Conservation (phyloP, 2,113 vertebrate genomes). For the Rallus limicola region DNA sequence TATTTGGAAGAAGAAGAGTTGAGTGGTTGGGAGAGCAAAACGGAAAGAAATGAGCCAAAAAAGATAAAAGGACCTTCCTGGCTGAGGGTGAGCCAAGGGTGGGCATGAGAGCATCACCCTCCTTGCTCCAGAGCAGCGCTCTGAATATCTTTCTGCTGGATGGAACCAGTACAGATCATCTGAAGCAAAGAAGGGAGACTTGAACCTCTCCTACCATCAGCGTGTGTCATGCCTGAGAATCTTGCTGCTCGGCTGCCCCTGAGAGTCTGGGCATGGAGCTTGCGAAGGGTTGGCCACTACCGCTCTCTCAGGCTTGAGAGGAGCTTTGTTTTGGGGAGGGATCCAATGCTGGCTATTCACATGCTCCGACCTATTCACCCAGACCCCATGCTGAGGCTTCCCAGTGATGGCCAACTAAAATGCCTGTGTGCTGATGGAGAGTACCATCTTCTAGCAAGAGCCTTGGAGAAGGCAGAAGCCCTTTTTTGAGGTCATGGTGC, state of each 20-base stretch:
- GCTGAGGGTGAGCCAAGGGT: neutral
- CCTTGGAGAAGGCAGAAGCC: neutral
- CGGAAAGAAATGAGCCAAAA: neutral
- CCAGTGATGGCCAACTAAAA: neutral
- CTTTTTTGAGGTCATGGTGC: neutral
- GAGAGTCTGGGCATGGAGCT: neutral
- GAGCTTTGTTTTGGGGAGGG: neutral
- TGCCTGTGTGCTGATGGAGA: neutral
- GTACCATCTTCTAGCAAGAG: neutral
- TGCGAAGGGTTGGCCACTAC: neutral
- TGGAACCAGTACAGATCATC: neutral
- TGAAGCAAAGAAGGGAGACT: neutral
- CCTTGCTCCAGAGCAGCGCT: neutral
- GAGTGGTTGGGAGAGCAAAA: neutral
- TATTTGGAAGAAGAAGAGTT: slow-evolving; percentile 21
- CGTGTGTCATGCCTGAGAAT: neutral
- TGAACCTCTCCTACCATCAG: neutral
- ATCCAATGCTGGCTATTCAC: neutral
- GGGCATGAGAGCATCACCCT: neutral
- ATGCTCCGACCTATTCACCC: neutral
- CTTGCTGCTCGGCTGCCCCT: neutral
- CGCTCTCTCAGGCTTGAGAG: neutral
- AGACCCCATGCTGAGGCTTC: neutral
- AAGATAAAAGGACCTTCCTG: neutral
- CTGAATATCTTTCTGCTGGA: neutral